Conservation (phyloP, 2,888 invertebrate genomes). For the Amorpha juglandis region DNA sequence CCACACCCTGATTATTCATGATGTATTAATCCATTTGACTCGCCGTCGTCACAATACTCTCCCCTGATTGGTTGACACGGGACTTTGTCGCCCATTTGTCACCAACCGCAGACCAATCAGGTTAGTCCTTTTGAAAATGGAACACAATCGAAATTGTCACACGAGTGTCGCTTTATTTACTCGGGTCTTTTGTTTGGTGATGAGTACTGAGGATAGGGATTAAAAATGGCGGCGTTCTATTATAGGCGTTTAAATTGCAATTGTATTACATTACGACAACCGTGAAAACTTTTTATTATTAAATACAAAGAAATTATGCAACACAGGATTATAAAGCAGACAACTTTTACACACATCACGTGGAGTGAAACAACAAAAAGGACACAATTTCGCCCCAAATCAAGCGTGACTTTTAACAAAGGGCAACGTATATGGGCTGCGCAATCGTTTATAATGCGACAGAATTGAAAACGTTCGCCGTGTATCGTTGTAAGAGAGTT, state of each 20-base stretch:
- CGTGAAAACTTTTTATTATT: slow-evolving; percentile 40
- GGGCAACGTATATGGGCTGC: slow-evolving; percentile 65
- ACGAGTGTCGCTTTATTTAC: slow-evolving; percentile 62
- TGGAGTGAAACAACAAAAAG: slow-evolving; percentile 78
- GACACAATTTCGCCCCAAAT: slow-evolving; percentile 80
- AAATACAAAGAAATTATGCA: slow-evolving; percentile 32
- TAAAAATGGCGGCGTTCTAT: slow-evolving; percentile 41
- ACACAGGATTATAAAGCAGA: slow-evolving; percentile 53
- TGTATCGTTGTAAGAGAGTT: slow-evolving; percentile 31
- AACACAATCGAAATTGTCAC: slow-evolving; percentile 72
- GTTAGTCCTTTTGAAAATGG: slow-evolving; percentile 58
- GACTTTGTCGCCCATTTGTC: slow-evolving; percentile 81
- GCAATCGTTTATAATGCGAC: slow-evolving; percentile 64
- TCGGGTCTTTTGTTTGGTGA: slow-evolving; percentile 44
- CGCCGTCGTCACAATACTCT: slow-evolving; percentile 41
- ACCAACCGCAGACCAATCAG: slow-evolving; percentile 76
- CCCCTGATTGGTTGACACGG: slow-evolving; percentile 61
- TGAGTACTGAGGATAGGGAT: slow-evolving; percentile 31
- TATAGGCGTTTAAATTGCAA: slow-evolving; percentile 8
- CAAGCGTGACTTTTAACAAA: slow-evolving; percentile 81
- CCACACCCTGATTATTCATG: slow-evolving; percentile 57
- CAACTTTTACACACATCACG: slow-evolving; percentile 77
- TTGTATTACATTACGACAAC: slow-evolving; percentile 42
- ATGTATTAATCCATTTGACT: slow-evolving; percentile 50
- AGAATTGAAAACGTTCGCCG: slow-evolving; percentile 44